A percentile compares a stretch with the other conserved stretches of the same genome.
Evolutionary conservation across 2,888 invertebrate genomes (phyloP).

Genomic region (Macrophya annulata): DNA sequence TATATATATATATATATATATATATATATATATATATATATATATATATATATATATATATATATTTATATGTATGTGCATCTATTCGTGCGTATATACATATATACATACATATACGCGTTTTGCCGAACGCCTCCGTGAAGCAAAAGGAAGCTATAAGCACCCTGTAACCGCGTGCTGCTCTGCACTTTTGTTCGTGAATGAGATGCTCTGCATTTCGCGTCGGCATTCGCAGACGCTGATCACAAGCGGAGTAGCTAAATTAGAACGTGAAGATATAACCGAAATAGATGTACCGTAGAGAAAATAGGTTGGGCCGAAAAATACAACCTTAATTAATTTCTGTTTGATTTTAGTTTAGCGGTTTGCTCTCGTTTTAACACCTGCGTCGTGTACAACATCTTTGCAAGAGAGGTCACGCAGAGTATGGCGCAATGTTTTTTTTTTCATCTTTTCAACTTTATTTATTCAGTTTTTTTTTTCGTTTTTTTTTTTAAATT

Average conservation of each 20-base stretch:
- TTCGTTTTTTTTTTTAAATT: neutral
- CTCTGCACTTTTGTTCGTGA: constrained; percentile 74
- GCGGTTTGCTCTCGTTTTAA: neutral
- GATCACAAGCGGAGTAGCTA: constrained; percentile 65
- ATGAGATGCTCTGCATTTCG: constrained; percentile 77
- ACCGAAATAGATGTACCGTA: neutral
- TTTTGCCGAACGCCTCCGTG: constrained; percentile 34
- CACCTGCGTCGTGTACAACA: neutral
- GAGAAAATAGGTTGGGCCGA: constrained; percentile 14
- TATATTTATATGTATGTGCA: neutral
- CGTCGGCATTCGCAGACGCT: constrained; percentile 75
- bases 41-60: neutral
- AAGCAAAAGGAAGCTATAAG: neutral
- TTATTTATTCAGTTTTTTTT: neutral
- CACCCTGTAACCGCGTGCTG: constrained; percentile 30
- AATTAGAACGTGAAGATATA: constrained; percentile 13
- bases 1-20: neutral
- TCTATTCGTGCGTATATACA: neutral
- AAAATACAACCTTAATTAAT: neutral
- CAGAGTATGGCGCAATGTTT: neutral
- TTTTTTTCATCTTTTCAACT: neutral
- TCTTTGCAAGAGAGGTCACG: neutral
- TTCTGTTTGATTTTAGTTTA: neutral
- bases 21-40: constrained; percentile 2
- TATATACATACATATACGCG: neutral